phyloP scores from a whole-genome alignment of 2,113 vertebrate genomes.

The Silurus glanis region DNA sequence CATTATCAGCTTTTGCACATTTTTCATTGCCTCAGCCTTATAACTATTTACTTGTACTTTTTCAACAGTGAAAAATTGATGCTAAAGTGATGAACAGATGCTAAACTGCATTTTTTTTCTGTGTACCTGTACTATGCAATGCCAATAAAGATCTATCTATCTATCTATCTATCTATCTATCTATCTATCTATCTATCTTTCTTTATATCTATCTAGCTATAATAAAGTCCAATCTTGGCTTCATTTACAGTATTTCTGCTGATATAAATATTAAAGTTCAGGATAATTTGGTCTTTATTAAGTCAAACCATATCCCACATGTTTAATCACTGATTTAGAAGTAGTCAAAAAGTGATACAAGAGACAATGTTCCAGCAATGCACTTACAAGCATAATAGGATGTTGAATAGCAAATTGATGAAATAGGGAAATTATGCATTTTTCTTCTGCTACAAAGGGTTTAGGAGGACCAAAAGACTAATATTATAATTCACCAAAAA shows the following conservation, averaged over 20 bases:
- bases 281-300: background rate
- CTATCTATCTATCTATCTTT: too few species aligned
- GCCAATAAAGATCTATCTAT: too few species aligned
- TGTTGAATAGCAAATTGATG: constrained; percentile 16
- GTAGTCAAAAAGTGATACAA: background rate
- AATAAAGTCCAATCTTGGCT: constrained; percentile 5
- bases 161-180: too few species aligned
- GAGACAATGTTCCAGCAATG: background rate
- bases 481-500: constrained; percentile 14
- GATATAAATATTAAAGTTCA: background rate
- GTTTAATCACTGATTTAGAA: background rate
- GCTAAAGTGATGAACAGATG: too few species aligned
- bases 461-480: constrained; percentile 17
- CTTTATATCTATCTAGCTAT: background rate
- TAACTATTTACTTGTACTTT: too few species aligned
- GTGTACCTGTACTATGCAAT: too few species aligned
- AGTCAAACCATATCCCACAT: background rate
- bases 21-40: too few species aligned
- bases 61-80: too few species aligned
- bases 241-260: constrained; percentile 16
- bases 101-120: too few species aligned
- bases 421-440: background rate
- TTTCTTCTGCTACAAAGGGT: background rate
- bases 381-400: constrained; percentile 10
- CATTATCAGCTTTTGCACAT: too few species aligned